A percentile compares a stretch with the other conserved stretches of the same genome.
These are phyloP conservation scores for Troides aeacus DNA, from an alignment of 2,888 invertebrate species.

Conservation along the genomic window DNA sequence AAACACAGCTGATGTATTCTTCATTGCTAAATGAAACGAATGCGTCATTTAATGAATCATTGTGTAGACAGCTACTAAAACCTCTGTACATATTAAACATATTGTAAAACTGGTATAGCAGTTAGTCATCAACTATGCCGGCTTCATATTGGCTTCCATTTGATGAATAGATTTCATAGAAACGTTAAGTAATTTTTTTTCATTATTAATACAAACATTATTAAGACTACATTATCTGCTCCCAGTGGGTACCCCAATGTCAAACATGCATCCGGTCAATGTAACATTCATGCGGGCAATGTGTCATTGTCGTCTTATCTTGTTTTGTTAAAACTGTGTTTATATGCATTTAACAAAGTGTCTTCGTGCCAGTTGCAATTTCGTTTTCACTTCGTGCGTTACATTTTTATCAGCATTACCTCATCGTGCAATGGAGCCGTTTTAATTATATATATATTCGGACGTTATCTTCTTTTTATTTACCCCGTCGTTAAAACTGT, in stretches of 20 bases:
- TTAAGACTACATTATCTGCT: conserved; percentile 10
- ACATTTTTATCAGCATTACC: conserved; percentile 51
- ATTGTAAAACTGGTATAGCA: conserved; percentile 16
- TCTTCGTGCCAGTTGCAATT: conserved; percentile 60
- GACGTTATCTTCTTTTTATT: conserved; percentile 45
- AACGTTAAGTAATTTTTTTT: background rate
- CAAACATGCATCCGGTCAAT: conserved; percentile 52
- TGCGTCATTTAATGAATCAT: conserved; percentile 28
- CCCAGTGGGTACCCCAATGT: conserved; percentile 7
- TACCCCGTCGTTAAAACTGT: conserved; percentile 40
- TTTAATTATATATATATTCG: conserved; percentile 50
- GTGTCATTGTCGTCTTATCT: conserved; percentile 74
- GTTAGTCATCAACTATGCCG: conserved; percentile 16
- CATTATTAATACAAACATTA: background rate
- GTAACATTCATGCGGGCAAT: conserved; percentile 57
- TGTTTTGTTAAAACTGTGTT: conserved; percentile 48
- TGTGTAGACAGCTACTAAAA: conserved; percentile 7
- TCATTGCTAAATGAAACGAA: conserved; percentile 14
- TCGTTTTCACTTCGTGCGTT: conserved; percentile 57
- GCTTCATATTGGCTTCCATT: background rate
- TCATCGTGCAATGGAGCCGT: conserved; percentile 41
- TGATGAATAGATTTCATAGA: background rate
- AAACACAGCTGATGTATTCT: background rate
- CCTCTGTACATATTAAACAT: conserved; percentile 15
- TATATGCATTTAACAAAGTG: conserved; percentile 58